These are phyloP conservation scores for Lagopus leucura DNA, from an alignment of 2,113 vertebrate species.

Conservation along the genomic window DNA sequence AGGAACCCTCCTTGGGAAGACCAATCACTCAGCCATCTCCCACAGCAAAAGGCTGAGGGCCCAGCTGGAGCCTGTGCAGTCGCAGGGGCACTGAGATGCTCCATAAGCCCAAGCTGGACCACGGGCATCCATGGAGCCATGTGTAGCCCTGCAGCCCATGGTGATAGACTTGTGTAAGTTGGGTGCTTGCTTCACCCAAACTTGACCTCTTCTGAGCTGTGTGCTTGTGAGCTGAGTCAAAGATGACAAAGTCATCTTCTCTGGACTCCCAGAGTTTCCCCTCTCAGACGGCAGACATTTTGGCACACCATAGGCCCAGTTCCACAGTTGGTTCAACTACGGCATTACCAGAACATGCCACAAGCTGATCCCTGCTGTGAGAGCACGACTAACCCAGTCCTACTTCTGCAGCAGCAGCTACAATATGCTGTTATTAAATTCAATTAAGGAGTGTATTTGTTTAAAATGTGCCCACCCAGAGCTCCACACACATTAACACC, in stretches of 20 bases:
- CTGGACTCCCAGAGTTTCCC: background rate
- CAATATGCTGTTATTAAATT: background rate
- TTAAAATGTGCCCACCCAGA: background rate
- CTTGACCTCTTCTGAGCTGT: background rate
- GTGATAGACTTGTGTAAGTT: rapidly evolving
- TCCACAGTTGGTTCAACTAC: background rate
- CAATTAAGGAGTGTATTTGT: background rate
- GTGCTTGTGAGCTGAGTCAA: background rate
- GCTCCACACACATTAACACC: background rate
- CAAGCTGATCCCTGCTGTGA: background rate
- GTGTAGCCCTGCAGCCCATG: rapidly evolving
- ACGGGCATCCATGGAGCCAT: rapidly evolving
- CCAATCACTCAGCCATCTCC: background rate
- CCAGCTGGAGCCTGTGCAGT: background rate
- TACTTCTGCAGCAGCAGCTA: background rate
- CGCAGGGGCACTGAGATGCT: background rate
- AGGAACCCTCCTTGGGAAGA: background rate
- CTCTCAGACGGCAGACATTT: background rate
- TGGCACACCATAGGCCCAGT: rapidly evolving
- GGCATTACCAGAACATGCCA: rapidly evolving
- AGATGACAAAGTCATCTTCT: background rate
- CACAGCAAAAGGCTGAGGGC: background rate
- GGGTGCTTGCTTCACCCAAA: background rate
- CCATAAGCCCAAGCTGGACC: background rate
- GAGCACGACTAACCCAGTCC: background rate